Evolutionary conservation across 2,113 vertebrate species (phyloP).

Genomic region (Lepus americanus): DNA sequence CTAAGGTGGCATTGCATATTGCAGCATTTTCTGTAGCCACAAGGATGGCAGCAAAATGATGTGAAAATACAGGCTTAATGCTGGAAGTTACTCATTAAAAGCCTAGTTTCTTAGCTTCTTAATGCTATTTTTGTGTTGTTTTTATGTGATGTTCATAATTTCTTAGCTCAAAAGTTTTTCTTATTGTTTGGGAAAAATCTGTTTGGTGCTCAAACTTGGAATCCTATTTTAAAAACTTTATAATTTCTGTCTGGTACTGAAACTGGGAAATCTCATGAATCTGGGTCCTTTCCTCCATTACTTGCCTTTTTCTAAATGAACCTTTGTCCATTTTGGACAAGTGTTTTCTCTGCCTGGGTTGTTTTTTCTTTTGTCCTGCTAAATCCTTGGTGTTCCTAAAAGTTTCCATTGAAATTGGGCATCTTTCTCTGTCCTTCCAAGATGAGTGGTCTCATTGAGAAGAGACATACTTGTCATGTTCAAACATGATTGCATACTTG

Average conservation of each 20-base stretch:
- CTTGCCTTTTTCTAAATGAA: background rate
- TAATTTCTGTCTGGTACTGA: background rate
- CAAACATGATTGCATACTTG: background rate
- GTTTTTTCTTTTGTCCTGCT: slow-evolving; percentile 18
- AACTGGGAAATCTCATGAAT: background rate
- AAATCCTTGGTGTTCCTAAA: background rate
- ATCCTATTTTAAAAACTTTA: background rate
- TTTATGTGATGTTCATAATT: background rate
- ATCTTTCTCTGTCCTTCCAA: background rate
- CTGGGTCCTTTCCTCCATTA: background rate
- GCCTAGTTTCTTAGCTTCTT: slow-evolving; percentile 17
- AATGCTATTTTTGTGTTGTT: background rate
- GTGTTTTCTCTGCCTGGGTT: background rate
- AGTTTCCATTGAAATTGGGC: slow-evolving; percentile 27
- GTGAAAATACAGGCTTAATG: background rate
- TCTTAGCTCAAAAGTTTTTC: slow-evolving; percentile 22
- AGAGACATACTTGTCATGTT: background rate
- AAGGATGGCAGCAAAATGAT: background rate
- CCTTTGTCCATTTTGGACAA: slow-evolving; percentile 25
- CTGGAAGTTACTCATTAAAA: slow-evolving; percentile 28
- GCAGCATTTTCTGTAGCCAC: background rate
- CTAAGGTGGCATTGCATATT: background rate
- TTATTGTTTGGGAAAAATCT: background rate
- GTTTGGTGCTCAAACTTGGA: background rate
- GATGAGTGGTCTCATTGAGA: background rate